Evolutionary conservation across 2,113 vertebrate species (phyloP).

Genomic region (Hyperopisus bebe): DNA sequence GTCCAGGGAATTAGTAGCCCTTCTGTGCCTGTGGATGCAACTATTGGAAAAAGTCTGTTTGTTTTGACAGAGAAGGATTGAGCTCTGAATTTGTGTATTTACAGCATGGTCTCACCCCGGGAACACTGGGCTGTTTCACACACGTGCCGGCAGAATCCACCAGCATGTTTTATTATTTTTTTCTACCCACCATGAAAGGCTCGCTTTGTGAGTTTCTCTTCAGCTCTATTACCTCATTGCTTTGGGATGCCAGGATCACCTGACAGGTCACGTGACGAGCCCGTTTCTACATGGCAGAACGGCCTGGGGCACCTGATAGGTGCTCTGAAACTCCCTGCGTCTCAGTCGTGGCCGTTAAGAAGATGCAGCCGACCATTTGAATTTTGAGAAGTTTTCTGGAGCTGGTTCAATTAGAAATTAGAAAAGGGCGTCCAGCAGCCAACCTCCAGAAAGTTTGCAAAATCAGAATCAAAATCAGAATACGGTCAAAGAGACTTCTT

Average conservation of each 20-base stretch:
- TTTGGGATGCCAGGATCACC: constrained; percentile 7
- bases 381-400: background rate
- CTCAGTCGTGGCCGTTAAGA: background rate
- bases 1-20: background rate
- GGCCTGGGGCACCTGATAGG: background rate
- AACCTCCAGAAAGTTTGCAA: background rate
- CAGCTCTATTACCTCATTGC: constrained; percentile 7
- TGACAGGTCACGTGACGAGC: background rate
- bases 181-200: constrained; percentile 15
- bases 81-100: constrained; percentile 6
- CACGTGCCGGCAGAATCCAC: constrained; percentile 1
- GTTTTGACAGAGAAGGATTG: constrained; percentile 8
- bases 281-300: background rate
- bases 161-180: constrained; percentile 3
- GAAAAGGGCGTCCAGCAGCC: background rate
- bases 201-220: background rate
- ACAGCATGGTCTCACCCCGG: background rate
- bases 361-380: background rate
- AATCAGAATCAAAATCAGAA: background rate
- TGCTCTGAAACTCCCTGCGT: background rate
- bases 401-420: background rate
- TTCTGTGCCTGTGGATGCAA: background rate
- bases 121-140: constrained; percentile 8
- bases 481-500: constrained; percentile 11
- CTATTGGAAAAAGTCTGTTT: constrained; percentile 4